Base-by-base conservation (phyloP, 2,888 invertebrate species). In the Polyommatus iphigenia region DNA sequence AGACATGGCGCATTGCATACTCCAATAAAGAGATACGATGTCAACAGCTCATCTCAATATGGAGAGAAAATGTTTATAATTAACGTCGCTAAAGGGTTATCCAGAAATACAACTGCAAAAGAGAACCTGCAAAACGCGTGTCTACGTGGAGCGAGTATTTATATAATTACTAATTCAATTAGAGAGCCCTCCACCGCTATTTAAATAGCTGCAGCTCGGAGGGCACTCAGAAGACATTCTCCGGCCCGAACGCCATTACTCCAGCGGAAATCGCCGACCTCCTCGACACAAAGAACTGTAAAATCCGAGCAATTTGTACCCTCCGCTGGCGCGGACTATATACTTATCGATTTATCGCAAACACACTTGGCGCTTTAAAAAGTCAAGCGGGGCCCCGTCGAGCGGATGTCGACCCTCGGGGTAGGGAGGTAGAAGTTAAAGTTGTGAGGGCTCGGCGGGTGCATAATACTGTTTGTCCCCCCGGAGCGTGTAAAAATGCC, bases 331-430 rank as follows among this genome's bases (percentile, higher is more conserved):
- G 85, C 85, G 83, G 85, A 87, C 85, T 92, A 90, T 88, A 88
- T 92, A 91, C 90, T 90, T 93, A 94, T 94, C 90, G 93, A 93
- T 93, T 92, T 91, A 92, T 91, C 84, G 90, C 91, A 88, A 91
- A 92, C 90, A 88, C 84, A 85, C 83, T 85, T 83, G 85, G 85
- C 87, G 88, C 90, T 91, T 91, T 88, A 87, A 89, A 91, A 91
- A 91, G 88, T 87, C 87, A 89, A 86, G 84, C 79, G 57, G 1
- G 54, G 67, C 6, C 13, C 24, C 41, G 54, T 32, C 79, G 79
- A 76, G 67, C 82, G 10, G 83, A 81, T 83, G 78, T 85, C 79
- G 78, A 78, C 80, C 81, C 81, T 87, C 82, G 15, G 29, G 1
- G 80, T 10, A 67, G 13, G 81, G 2, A 32, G 46, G 18, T 83